Evolutionary conservation across 2,888 invertebrate species (phyloP).

Genomic region (Aspidapion aeneum): DNA sequence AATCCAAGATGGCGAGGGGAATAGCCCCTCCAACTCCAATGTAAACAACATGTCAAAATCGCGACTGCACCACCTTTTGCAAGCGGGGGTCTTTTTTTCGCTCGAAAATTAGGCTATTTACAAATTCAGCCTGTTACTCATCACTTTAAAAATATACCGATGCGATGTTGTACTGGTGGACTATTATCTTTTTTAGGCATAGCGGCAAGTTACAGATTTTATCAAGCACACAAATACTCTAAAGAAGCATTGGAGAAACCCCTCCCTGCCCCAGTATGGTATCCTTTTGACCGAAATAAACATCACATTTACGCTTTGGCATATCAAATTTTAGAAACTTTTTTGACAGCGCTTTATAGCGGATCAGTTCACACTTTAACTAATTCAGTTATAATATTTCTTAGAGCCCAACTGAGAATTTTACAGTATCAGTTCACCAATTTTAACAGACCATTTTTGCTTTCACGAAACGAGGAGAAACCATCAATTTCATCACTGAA

Average conservation of each 20-base stretch:
- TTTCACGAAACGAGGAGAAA: too few relatives aligned
- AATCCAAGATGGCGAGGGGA: too few relatives aligned
- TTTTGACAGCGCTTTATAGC: constrained; percentile 11
- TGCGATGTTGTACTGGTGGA: too few relatives aligned
- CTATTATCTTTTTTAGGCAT: not conserved
- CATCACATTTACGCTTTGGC: constrained; percentile 7
- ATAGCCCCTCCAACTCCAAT: too few relatives aligned
- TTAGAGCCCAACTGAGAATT: constrained; percentile 18
- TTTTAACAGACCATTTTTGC: constrained; percentile 6
- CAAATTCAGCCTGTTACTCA: too few relatives aligned
- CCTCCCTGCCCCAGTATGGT: constrained; percentile 13
- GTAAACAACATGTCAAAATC: too few relatives aligned
- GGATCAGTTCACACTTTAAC: constrained; percentile 14
- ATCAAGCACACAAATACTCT: constrained; percentile 11
- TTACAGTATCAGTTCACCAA: constrained; percentile 14
- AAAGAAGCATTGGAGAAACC: constrained; percentile 6
- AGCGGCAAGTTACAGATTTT: constrained; percentile 8
- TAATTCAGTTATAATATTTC: constrained; percentile 17
- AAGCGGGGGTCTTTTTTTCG: too few relatives aligned
- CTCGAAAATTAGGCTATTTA: too few relatives aligned
- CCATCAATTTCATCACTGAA: constrained; percentile 2
- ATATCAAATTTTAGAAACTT: constrained; percentile 12
- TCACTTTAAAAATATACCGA: too few relatives aligned
- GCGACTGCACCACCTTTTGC: too few relatives aligned
- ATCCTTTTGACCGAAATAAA: constrained; percentile 16